phyloP scores from a whole-genome alignment of 1,140 invertebrate genomes.

The Subanguina moxae region DNA sequence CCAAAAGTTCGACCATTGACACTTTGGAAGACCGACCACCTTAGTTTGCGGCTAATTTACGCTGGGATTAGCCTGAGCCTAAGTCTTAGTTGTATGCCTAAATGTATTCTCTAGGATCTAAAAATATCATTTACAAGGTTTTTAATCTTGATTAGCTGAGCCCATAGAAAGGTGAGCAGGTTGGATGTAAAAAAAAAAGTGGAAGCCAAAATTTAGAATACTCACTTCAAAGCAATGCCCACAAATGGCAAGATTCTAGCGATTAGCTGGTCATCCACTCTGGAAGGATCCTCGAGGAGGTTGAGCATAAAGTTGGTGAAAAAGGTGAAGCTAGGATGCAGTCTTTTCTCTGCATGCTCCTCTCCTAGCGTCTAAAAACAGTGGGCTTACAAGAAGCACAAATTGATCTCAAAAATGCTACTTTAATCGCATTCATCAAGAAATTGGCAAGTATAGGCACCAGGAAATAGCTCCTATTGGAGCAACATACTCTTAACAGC shows the following conservation, averaged over 20 bases:
- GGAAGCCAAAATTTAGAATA: background rate
- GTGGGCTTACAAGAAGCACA: background rate
- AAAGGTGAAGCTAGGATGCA: constrained; percentile 40
- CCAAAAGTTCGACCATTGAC: no score
- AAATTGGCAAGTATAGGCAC: constrained; percentile 15
- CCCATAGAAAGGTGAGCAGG: no score
- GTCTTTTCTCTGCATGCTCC: constrained; percentile 20
- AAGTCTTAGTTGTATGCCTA: no score
- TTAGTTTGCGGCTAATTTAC: no score
- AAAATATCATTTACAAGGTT: no score
- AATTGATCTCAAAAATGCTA: background rate
- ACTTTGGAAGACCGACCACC: no score
- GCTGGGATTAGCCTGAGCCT: no score
- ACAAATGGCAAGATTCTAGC: constrained; percentile 39
- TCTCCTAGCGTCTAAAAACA: constrained; percentile 20
- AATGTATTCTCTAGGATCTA: no score
- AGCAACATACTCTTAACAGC: constrained; percentile 7
- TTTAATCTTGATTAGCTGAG: no score
- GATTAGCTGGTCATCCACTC: constrained; percentile 30
- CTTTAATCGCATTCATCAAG: constrained; percentile 25
- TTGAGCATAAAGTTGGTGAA: constrained; percentile 15
- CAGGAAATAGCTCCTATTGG: constrained; percentile 16
- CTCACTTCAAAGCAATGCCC: constrained; percentile 38
- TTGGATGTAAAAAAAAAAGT: no score
- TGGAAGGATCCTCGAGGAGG: background rate